phyloP scores from a whole-genome alignment of 2,888 invertebrate species.

The Allacma fusca region DNA sequence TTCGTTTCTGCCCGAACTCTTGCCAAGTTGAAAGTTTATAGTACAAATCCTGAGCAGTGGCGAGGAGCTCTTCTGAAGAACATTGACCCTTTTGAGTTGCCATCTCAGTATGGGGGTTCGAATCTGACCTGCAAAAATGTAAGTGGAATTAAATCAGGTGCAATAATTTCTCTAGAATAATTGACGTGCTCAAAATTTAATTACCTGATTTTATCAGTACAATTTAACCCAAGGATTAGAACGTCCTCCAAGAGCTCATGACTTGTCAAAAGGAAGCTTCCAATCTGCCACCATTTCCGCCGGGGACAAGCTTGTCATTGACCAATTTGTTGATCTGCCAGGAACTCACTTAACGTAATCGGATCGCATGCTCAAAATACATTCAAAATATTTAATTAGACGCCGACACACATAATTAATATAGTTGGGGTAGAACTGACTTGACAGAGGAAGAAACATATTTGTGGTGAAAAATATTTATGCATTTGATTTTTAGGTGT shows the following conservation, averaged over 20 bases:
- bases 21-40: constrained; percentile 43
- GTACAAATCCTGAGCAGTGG: constrained; percentile 42
- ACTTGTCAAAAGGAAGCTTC: constrained; percentile 15
- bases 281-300: constrained; percentile 48
- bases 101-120: constrained; percentile 49
- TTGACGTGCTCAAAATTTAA: no score
- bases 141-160: no score
- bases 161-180: no score
- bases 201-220: constrained; percentile 17
- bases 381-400: no score
- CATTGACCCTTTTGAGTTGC: constrained; percentile 46
- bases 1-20: constrained; percentile 48
- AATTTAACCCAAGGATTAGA: constrained; percentile 18
- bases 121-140: constrained; percentile 28
- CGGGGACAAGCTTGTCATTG: constrained; percentile 46
- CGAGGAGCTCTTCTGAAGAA: constrained; percentile 35
- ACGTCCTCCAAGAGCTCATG: not conserved
- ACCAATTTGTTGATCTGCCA: constrained; percentile 38
- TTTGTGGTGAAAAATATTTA: no score
- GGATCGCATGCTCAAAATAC: no score
- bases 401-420: no score
- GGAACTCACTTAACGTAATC: constrained; percentile 28
- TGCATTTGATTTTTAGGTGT: constrained; percentile 39
- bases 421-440: no score
- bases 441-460: no score